Conservation (phyloP, 37 sponge, comb jelly and placozoan genomes). For the Hormiphora californensis region DNA sequence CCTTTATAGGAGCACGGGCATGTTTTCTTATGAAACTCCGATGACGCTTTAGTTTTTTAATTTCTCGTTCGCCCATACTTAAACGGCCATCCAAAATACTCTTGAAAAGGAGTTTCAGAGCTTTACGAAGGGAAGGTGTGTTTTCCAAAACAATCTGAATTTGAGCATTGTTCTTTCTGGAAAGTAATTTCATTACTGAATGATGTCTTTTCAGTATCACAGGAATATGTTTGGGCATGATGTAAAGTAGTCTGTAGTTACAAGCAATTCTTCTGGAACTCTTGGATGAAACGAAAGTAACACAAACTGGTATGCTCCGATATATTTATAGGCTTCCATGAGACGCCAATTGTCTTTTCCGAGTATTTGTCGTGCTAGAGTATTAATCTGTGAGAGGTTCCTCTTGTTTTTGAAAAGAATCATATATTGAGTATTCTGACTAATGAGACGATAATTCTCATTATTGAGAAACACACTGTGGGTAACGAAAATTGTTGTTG, state of each 20-base stretch:
- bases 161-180: too few species aligned
- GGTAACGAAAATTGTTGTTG: neutral
- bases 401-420: neutral
- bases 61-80: too few species aligned
- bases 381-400: neutral
- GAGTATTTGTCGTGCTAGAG: neutral
- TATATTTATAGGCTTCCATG: slow-evolving; percentile 33
- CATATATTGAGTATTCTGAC: neutral
- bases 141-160: too few species aligned
- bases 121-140: too few species aligned
- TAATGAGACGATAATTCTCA: neutral
- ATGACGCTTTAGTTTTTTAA: too few species aligned
- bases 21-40: too few species aligned
- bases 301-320: slow-evolving; percentile 26
- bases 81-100: too few species aligned
- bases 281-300: slow-evolving; percentile 47
- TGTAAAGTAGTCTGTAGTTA: neutral
- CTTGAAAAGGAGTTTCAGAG: too few species aligned
- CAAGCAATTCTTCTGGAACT: slow-evolving; percentile 52
- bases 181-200: neutral
- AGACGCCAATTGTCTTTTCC: neutral
- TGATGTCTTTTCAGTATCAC: neutral
- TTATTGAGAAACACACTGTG: neutral
- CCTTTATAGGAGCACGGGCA: too few species aligned
- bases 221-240: slow-evolving; percentile 44